A percentile compares a stretch with the other conserved stretches of the same genome.
These are phyloP conservation scores for Panagrolaimus sp. DNA, from an alignment of 1,140 invertebrate species.

Conservation along the genomic window DNA sequence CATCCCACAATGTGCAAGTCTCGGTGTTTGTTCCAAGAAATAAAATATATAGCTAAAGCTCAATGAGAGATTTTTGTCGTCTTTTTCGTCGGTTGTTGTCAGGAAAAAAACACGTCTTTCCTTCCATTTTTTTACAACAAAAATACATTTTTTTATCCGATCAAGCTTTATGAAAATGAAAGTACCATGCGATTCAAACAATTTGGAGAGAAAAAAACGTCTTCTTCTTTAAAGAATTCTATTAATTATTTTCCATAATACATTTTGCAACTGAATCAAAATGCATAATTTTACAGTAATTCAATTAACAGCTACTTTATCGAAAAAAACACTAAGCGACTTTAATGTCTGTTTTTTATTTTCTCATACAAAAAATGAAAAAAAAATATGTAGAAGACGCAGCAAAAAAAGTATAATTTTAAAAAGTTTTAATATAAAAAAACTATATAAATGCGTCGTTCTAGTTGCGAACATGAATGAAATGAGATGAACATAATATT, in stretches of 20 bases:
- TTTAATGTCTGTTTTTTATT: slow-evolving; percentile 10
- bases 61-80: no score
- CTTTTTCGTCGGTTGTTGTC: not conserved
- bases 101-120: slow-evolving; percentile 8
- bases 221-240: not conserved
- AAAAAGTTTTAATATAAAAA: not conserved
- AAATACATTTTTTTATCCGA: not conserved
- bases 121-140: not conserved
- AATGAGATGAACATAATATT: not conserved
- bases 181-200: not conserved
- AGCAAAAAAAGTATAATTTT: slow-evolving; percentile 1
- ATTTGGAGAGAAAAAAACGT: not conserved
- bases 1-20: no score
- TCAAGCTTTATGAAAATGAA: not conserved
- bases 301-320: not conserved
- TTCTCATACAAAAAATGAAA: slow-evolving; percentile 8
- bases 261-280: not conserved
- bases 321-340: not conserved
- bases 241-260: not conserved
- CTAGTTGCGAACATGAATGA: slow-evolving; percentile 10
- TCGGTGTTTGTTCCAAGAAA: slow-evolving; percentile 9
- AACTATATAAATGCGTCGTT: not conserved
- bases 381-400: not conserved
- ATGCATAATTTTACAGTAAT: not conserved
- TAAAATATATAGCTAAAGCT: no score